phyloP scores from a whole-genome alignment of 2,113 vertebrate species.

The human region DNA sequence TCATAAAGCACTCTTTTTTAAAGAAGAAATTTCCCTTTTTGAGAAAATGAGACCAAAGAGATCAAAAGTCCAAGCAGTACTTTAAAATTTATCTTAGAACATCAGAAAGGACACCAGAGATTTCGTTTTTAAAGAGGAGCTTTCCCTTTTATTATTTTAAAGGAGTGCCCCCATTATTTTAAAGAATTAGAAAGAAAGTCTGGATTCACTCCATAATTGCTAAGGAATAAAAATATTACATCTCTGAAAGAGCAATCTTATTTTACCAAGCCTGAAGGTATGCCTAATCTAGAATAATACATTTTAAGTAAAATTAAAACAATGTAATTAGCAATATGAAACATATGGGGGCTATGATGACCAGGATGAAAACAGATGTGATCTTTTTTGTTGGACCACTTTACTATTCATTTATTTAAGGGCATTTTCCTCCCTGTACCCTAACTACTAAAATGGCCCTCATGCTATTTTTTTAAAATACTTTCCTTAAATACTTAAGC shows the following conservation, averaged over 20 bases:
- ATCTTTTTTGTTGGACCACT: background rate
- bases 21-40: background rate
- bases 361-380: background rate
- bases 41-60: background rate
- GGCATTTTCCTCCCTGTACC: background rate
- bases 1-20: background rate
- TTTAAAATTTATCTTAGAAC: background rate
- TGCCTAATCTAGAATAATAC: background rate
- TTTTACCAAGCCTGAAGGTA: background rate
- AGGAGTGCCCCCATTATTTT: background rate
- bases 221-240: background rate
- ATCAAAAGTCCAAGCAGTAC: background rate
- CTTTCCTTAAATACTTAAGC: background rate
- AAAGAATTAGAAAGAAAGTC: slow-evolving; percentile 10
- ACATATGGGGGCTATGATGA: background rate
- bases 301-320: slow-evolving; percentile 24
- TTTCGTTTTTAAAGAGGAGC: background rate
- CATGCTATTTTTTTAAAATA: slow-evolving; percentile 14
- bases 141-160: background rate
- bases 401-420: slow-evolving; percentile 11
- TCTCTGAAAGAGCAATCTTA: background rate
- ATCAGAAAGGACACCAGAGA: background rate
- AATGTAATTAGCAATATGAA: background rate
- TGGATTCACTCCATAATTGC: background rate
- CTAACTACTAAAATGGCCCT: background rate